Base-by-base conservation (phyloP, 1,140 invertebrate genomes). In the Himalopsyche phryganea region DNA sequence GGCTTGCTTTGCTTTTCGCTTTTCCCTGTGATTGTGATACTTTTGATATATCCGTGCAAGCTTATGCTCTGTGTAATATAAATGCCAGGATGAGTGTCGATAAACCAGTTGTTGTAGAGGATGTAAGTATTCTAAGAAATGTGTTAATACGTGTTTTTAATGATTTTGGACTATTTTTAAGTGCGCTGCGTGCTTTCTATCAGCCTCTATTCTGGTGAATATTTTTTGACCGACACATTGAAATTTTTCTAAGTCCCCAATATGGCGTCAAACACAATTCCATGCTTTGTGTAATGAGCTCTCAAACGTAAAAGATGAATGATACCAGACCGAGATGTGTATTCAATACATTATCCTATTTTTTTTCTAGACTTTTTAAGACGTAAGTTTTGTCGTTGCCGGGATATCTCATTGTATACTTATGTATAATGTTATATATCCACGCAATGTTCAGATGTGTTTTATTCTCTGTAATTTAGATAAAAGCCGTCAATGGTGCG, bases 181-280 rank as follows among this genome's bases (percentile, higher is more conserved):
- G 10, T 10, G 13, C 18, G 47, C 33, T 7, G 5, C 5, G 4
- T 10, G 9, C 33, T 42, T 17, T 13, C 7, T 17, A 18, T 18
- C 15, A 44, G 17, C 7, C 40, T 38, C 48, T 62, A 53, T 48
- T 42, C 63, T 70, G 61, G 71, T 67, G 69, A 73, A 71, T 72
- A 61, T 63, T 73, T 70, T 63, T 69, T 65, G 61, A 44, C 63
- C 63, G 68, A 68, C 71, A 67, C 71, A 68, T 74, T 78, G 75
- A 85, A 86, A 86, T 80, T 87, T 87, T 88, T 87, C 85, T 87
- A 89, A 88, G 85, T 88, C 85, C 85, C 47, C 82, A 88, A 88
- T 85, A 88, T 88, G 86, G 86, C 86, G 86, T 85, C 86, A 83
- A 80, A 79, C 80, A 80, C 82, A 83, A 85, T 81, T 84, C 80